Conservation (phyloP, 1,140 invertebrate species). For the Asobara japonica region DNA sequence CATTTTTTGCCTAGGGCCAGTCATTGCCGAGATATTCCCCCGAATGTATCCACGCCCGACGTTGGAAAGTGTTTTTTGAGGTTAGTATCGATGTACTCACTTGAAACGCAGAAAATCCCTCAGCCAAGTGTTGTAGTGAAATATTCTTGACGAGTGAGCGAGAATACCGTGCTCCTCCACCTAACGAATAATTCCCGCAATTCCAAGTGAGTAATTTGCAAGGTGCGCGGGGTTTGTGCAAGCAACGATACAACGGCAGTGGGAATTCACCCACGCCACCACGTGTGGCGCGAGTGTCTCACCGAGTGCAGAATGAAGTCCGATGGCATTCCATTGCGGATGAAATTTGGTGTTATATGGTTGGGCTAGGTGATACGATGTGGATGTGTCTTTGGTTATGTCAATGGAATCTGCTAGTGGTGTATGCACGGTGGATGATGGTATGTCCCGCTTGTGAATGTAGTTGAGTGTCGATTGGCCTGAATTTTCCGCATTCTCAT, state of each 20-base stretch:
- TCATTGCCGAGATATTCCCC: too few relatives aligned
- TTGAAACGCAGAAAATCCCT: neutral
- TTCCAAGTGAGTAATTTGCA: neutral
- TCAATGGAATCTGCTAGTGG: neutral
- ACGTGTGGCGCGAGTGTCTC: neutral
- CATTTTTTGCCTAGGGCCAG: too few relatives aligned
- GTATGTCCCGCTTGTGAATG: neutral
- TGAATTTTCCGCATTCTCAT: neutral
- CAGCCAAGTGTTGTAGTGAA: neutral
- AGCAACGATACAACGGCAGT: neutral
- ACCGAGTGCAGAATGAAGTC: constrained; percentile 2
- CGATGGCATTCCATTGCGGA: neutral
- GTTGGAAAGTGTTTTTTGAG: too few relatives aligned
- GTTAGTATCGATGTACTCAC: neutral
- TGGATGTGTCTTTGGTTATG: neutral
- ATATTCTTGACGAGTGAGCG: neutral
- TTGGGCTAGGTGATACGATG: neutral
- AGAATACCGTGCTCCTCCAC: neutral
- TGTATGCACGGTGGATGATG: neutral
- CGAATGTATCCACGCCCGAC: too few relatives aligned
- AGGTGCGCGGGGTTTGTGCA: neutral
- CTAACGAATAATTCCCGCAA: neutral
- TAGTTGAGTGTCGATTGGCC: neutral
- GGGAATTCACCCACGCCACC: neutral
- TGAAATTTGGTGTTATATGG: neutral